Evolutionary conservation across 2,888 invertebrate species (phyloP).

Genomic region (Phengaris arion): DNA sequence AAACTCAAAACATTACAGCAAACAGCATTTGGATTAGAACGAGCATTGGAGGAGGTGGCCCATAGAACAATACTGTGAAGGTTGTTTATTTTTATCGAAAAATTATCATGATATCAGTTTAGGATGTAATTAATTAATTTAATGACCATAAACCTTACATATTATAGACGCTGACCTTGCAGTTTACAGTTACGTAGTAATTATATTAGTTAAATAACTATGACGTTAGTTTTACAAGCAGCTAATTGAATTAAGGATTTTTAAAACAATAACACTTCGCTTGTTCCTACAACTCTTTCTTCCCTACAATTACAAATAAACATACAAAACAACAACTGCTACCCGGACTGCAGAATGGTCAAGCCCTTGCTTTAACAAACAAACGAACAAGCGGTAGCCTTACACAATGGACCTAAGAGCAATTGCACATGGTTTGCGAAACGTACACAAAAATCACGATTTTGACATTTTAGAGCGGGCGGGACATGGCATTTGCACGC

Average conservation of each 20-base stretch:
- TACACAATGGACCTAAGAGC: not conserved
- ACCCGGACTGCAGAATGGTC: too few relatives aligned
- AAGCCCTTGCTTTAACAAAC: not conserved
- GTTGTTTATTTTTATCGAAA: not conserved
- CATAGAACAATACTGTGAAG: not conserved
- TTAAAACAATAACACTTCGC: too few relatives aligned
- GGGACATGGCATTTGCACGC: slow-evolving; percentile 70
- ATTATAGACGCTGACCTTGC: not conserved
- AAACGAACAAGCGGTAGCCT: not conserved
- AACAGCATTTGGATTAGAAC: too few relatives aligned
- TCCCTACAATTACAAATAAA: not conserved
- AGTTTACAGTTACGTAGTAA: not conserved
- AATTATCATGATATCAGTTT: not conserved
- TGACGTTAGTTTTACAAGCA: not conserved
- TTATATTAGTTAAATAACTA: not conserved
- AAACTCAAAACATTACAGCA: too few relatives aligned
- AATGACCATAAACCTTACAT: slow-evolving; percentile 13
- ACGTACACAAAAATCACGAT: slow-evolving; percentile 75
- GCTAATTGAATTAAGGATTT: not conserved
- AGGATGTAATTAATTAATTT: slow-evolving; percentile 10
- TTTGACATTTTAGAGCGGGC: slow-evolving; percentile 73
- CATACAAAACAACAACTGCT: too few relatives aligned
- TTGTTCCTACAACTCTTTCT: too few relatives aligned
- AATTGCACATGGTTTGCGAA: slow-evolving; percentile 60
- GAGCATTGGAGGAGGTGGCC: too few relatives aligned